Percentiles rank a stretch among this genome's conserved stretches.
phyloP scores from a whole-genome alignment of 2,797 vertebrate genomes.

The Lacerta agilis region DNA sequence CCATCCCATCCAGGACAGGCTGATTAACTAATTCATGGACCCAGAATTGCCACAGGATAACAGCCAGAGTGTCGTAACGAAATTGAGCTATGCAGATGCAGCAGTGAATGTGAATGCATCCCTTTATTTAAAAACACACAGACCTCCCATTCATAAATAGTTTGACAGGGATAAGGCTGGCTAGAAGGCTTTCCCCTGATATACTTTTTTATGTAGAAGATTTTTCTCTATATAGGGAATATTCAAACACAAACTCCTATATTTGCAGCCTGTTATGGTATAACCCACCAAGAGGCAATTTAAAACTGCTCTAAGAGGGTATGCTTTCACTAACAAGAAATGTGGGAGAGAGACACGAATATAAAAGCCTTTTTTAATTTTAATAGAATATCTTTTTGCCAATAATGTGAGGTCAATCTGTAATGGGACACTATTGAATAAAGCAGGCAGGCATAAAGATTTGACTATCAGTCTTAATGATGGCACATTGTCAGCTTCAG shows the following conservation, averaged over 20 bases:
- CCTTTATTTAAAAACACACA: not conserved
- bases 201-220: no score
- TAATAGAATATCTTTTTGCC: not conserved
- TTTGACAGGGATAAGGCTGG: not conserved
- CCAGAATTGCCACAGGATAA: no score
- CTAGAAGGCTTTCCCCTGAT: not conserved
- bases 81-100: no score
- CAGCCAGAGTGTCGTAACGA: no score
- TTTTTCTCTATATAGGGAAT: no score
- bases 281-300: not conserved
- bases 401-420: not conserved
- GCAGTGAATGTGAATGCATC: not conserved
- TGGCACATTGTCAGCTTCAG: not conserved
- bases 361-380: not conserved
- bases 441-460: not conserved
- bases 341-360: not conserved
- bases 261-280: no score
- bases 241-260: not conserved
- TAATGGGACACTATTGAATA: not conserved
- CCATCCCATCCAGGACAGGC: no score
- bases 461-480: conserved; percentile 6
- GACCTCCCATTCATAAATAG: not conserved
- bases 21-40: no score
- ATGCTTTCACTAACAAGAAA: not conserved
- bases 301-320: not conserved